Evolutionary conservation across 2,113 vertebrate genomes (phyloP), one percentile per base, ranked within the genome.

Genomic region (Hypanus sabinus): DNA sequence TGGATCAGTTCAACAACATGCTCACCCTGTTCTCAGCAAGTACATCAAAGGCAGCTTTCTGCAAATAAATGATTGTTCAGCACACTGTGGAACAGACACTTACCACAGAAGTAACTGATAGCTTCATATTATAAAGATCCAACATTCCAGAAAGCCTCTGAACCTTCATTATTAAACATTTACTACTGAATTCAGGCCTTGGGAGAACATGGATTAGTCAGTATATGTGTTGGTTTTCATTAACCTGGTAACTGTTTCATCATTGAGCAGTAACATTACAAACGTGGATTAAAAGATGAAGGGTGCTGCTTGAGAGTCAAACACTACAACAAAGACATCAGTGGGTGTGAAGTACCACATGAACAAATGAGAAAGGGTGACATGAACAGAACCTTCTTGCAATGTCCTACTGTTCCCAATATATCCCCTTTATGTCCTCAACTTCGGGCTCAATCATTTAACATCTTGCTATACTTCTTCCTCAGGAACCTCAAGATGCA

Each of bases 11-110:
- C 81, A 99, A 96, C 0, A 98, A 97, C 94, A 96, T 96, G 46
- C 97, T 97, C 96, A 99, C 98, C 99, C 98, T 99, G 95, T 99
- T 94, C 94, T 99, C 98, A 94, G 99, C 99, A 77, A 99, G 96
- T 95, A 97, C 6, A 81, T 38, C 79, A 46, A 81, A 81, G 18
- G 65, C 18, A 24, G 38, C 27, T 88, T 88, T 20, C 60, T 55
- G 30, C 5, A n/a, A 68, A 55, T 91, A 91, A 57, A 38, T 80
- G 3, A 80, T 80, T 5, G 18, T 80, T 80, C n/a, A 80, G 33
- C 81, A 85, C 11, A 27, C 8, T 57, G 46, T 57, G 22, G n/a
- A 80, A 16, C 14, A 80, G 33, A 30, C 7, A 30, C 30, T 76
- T 27, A 76, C 10, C 5, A 18, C 80, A 55, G 77, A 36, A 80